phyloP scores from a whole-genome alignment of 1,140 invertebrate species.

The Pogonognathellus flavescens region DNA sequence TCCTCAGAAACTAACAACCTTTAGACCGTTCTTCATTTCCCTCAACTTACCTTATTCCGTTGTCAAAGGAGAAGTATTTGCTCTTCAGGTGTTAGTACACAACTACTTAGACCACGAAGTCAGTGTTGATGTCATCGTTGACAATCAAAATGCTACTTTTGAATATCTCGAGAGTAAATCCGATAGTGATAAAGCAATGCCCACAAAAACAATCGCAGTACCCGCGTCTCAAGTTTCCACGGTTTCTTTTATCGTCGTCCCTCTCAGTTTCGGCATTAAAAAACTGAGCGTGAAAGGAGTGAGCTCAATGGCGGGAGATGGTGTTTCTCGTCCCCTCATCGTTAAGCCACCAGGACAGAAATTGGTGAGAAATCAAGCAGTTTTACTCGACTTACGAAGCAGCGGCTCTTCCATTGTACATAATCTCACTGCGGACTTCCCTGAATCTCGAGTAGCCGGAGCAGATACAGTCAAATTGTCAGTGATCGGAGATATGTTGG shows the following conservation, averaged over 20 bases:
- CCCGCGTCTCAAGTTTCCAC: slow-evolving; percentile 33
- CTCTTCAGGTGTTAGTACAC: slow-evolving; percentile 79
- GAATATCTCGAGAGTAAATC: slow-evolving; percentile 34
- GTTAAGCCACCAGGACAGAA: slow-evolving; percentile 60
- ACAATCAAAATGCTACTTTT: slow-evolving; percentile 44
- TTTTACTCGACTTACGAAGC: slow-evolving; percentile 33
- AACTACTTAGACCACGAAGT: slow-evolving; percentile 75
- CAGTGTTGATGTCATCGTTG: slow-evolving; percentile 35
- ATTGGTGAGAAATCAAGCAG: not conserved
- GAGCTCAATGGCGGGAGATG: slow-evolving; percentile 45
- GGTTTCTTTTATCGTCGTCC: slow-evolving; percentile 50
- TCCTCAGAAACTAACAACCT: slow-evolving; percentile 32
- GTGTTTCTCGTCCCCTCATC: slow-evolving; percentile 35
- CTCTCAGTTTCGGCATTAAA: slow-evolving; percentile 45
- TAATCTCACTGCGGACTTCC: slow-evolving; percentile 40
- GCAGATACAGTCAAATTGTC: slow-evolving; percentile 82
- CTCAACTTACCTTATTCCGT: slow-evolving; percentile 61
- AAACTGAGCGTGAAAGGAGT: slow-evolving; percentile 77
- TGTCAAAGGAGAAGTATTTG: slow-evolving; percentile 67
- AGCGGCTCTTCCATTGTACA: not conserved
- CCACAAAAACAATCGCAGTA: slow-evolving; percentile 17
- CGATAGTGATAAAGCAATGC: not conserved
- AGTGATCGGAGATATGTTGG: slow-evolving; percentile 81
- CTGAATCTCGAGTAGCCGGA: slow-evolving; percentile 73
- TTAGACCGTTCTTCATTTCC: slow-evolving; percentile 62